These are phyloP conservation scores for Heliconius himera DNA, from an alignment of 1,140 invertebrate genomes.

Conservation along the genomic window DNA sequence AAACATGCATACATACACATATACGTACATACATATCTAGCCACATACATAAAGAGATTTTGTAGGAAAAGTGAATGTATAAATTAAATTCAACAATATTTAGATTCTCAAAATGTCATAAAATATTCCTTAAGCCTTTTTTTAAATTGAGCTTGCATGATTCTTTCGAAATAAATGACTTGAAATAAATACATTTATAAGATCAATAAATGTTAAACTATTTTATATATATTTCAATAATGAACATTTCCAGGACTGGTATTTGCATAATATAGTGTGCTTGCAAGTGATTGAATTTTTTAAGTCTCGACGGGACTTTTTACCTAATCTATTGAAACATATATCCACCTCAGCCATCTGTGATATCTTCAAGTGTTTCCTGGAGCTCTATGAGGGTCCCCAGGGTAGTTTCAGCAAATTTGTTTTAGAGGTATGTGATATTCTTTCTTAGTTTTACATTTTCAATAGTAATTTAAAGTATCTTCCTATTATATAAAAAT, in stretches of 20 bases:
- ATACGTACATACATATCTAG: no score
- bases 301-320: constrained; percentile 92
- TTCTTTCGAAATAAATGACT: no score
- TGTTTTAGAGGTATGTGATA: constrained; percentile 88
- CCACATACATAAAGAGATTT: no score
- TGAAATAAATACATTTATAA: no score
- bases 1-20: no score
- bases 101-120: no score
- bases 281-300: constrained; percentile 95
- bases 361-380: constrained; percentile 95
- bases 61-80: no score
- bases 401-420: constrained; percentile 83
- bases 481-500: no score
- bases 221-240: neutral
- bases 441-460: neutral
- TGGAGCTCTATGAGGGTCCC: constrained; percentile 83
- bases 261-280: constrained; percentile 94
- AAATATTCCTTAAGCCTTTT: no score
- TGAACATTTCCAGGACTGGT: constrained; percentile 88
- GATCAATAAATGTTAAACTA: no score
- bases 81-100: no score
- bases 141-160: neutral
- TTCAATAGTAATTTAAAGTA: no score
- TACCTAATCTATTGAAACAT: constrained; percentile 92
- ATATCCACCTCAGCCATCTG: constrained; percentile 97